Conservation (phyloP, 2,113 vertebrate genomes). For the Oryzias woworae region DNA sequence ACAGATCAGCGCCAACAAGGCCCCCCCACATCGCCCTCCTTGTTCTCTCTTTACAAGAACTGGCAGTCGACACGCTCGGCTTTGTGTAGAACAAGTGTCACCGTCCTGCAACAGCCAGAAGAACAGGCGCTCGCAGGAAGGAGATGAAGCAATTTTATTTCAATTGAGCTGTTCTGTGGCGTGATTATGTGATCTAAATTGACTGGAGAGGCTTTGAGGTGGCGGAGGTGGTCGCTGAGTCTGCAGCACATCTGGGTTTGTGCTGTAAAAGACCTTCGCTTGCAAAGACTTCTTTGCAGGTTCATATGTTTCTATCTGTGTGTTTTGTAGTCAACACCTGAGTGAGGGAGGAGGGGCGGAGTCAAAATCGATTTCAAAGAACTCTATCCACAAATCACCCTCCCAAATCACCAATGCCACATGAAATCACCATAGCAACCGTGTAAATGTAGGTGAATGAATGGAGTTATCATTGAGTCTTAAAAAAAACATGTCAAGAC, state of each 20-base stretch:
- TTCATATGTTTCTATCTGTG: no score
- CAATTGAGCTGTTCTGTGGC: slow-evolving; percentile 9
- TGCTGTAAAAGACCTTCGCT: not conserved
- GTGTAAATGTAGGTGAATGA: no score
- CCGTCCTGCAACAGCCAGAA: slow-evolving; percentile 18
- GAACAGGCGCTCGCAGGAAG: slow-evolving; percentile 16
- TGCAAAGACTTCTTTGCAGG: no score
- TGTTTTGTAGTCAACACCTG: no score
- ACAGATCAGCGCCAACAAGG: slow-evolving; percentile 21
- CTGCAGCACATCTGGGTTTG: not conserved
- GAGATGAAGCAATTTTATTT: slow-evolving; percentile 26
- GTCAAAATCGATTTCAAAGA: no score
- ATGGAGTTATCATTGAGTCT: no score
- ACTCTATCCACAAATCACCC: no score
- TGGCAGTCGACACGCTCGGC: slow-evolving; percentile 38
- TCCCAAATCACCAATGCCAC: no score
- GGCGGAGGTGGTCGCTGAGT: slow-evolving; percentile 21
- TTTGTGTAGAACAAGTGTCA: slow-evolving; percentile 31
- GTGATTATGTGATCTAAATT: slow-evolving; percentile 44
- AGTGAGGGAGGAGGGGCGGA: no score
- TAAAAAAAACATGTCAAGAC: no score
- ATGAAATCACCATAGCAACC: no score
- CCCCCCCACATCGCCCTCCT: not conserved
- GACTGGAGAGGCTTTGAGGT: slow-evolving; percentile 29
- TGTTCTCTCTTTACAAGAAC: slow-evolving; percentile 26